A percentile compares a stretch with the other conserved stretches of the same genome.
phyloP scores from a whole-genome alignment of 1,140 invertebrate genomes.

The Dryas iulia region DNA sequence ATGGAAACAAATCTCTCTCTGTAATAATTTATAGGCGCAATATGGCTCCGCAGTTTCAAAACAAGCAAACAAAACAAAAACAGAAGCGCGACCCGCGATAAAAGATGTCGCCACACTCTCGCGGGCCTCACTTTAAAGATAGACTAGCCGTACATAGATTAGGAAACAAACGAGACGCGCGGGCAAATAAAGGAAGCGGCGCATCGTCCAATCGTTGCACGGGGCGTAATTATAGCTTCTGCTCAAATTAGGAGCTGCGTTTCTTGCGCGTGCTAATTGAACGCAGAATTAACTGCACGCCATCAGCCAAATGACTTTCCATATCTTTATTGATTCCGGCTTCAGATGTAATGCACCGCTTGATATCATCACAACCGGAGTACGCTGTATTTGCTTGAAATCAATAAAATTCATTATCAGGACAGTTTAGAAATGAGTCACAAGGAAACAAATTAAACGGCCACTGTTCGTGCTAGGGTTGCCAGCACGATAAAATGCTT shows the following conservation, averaged over 20 bases:
- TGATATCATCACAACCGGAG: neutral
- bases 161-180: constrained; percentile 51
- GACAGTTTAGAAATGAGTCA: constrained; percentile 53
- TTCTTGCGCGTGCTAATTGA: constrained; percentile 58
- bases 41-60: constrained; percentile 68
- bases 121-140: constrained; percentile 65
- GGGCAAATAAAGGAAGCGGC: constrained; percentile 42
- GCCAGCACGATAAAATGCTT: constrained; percentile 72
- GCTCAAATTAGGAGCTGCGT: constrained; percentile 69
- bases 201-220: constrained; percentile 54
- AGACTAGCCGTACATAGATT: constrained; percentile 51
- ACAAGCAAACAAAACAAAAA: constrained; percentile 69
- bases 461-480: constrained; percentile 69
- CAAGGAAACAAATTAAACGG: constrained; percentile 70
- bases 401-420: constrained; percentile 8
- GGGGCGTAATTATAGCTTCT: constrained; percentile 65
- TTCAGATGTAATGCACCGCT: neutral
- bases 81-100: constrained; percentile 68
- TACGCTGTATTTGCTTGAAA: neutral
- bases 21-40: constrained; percentile 76
- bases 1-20: constrained; percentile 76
- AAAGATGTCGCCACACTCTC: constrained; percentile 71
- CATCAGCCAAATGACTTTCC: constrained; percentile 39
- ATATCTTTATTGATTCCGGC: constrained; percentile 43
- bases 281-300: constrained; percentile 38